phyloP scores from a whole-genome alignment of 2,113 vertebrate species.

The Pterophyllum scalare region DNA sequence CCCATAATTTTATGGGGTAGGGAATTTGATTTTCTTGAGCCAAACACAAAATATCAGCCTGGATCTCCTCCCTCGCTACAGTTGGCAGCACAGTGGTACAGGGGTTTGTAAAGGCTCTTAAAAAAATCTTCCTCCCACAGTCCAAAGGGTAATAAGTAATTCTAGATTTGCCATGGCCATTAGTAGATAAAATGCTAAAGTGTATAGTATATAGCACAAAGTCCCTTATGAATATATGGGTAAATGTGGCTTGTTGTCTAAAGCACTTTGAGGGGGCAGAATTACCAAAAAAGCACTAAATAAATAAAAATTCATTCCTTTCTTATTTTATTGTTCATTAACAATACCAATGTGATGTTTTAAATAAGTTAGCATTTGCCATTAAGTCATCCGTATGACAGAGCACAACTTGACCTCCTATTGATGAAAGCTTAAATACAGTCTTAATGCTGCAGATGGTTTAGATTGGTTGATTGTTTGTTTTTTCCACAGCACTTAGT shows the following conservation, averaged over 20 bases:
- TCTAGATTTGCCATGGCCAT: background rate
- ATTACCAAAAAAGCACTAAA: too few species aligned
- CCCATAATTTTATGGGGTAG: too few species aligned
- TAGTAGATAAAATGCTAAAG: background rate
- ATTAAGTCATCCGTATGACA: background rate
- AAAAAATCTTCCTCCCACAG: background rate
- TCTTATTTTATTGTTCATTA: background rate
- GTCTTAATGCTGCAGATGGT: background rate
- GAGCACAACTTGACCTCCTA: background rate
- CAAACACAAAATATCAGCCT: background rate
- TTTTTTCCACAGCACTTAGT: background rate
- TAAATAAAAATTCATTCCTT: background rate
- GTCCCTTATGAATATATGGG: too few species aligned
- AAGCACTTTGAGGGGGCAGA: too few species aligned
- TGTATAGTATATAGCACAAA: background rate
- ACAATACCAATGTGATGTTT: background rate
- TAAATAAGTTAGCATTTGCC: background rate
- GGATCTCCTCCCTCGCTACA: background rate
- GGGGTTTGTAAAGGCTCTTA: background rate
- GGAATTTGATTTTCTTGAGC: too few species aligned
- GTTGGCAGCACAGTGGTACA: background rate
- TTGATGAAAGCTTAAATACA: background rate
- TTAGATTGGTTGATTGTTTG: background rate
- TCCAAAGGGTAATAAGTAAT: background rate
- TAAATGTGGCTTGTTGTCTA: too few species aligned